Conservation (phyloP, 2,888 invertebrate species). For the Automeris io region DNA sequence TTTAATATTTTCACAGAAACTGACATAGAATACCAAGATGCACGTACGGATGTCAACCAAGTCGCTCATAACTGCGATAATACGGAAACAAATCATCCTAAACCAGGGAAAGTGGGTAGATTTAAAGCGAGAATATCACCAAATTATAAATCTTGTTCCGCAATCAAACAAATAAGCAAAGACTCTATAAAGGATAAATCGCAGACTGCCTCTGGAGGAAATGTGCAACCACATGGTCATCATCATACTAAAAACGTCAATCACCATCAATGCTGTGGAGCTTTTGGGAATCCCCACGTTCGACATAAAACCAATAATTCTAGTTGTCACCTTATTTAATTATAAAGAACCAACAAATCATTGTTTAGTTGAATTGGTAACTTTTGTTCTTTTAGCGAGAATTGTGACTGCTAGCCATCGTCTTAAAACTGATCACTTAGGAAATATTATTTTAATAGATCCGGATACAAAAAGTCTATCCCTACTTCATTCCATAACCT, state of each 20-base stretch:
- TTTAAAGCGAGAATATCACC: constrained; percentile 61
- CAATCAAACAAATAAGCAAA: constrained; percentile 37
- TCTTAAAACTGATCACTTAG: too few relatives aligned
- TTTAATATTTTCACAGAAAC: constrained; percentile 39
- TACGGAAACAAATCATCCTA: constrained; percentile 33
- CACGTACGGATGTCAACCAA: constrained; percentile 36
- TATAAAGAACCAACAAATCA: neutral
- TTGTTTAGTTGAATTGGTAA: too few relatives aligned
- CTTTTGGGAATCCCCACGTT: constrained; percentile 68
- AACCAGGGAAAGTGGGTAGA: constrained; percentile 56
- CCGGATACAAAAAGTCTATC: too few relatives aligned
- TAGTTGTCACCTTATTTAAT: constrained; percentile 57
- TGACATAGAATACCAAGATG: constrained; percentile 60
- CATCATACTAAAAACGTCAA: constrained; percentile 64
- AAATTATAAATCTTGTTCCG: constrained; percentile 43
- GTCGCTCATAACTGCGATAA: constrained; percentile 37
- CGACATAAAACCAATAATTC: constrained; percentile 61
- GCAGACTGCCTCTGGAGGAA: constrained; percentile 24
- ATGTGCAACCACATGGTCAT: constrained; percentile 59
- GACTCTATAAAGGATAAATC: constrained; percentile 44
- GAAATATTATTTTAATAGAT: too few relatives aligned
- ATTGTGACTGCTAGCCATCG: too few relatives aligned
- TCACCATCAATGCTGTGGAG: constrained; percentile 71
- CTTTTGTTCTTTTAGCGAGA: too few relatives aligned
- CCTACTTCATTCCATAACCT: too few relatives aligned